Evolutionary conservation across 1,140 invertebrate genomes (phyloP).

Genomic region (Temnothorax nylanderi): DNA sequence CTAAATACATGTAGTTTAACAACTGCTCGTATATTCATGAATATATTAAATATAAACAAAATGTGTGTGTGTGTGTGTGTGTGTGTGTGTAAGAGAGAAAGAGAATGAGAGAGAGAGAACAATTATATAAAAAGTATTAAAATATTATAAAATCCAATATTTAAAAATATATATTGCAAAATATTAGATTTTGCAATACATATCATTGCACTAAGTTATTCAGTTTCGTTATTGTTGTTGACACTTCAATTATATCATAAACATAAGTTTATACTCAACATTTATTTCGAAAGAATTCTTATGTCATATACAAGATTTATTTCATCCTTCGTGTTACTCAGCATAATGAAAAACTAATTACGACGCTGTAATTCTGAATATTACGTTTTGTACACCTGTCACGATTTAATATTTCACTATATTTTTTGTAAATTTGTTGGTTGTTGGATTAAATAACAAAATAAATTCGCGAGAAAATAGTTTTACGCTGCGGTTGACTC

Average conservation of each 20-base stretch:
- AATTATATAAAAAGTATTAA: not conserved
- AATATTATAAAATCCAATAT: not conserved
- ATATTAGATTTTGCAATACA: not conserved
- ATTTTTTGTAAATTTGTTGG: conserved; percentile 1
- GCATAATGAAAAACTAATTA: conserved; percentile 37
- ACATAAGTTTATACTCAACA: too few relatives aligned
- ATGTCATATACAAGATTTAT: too few relatives aligned
- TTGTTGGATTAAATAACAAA: conserved; percentile 16
- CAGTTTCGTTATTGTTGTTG: not conserved
- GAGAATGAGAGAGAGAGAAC: not conserved
- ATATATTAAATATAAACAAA: not conserved
- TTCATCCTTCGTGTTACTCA: not conserved
- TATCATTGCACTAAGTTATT: not conserved
- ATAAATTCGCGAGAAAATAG: not conserved
- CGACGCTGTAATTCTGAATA: not conserved
- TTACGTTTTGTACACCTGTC: not conserved
- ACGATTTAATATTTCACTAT: not conserved
- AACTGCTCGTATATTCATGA: not conserved
- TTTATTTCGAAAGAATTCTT: not conserved
- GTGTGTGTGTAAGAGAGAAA: too few relatives aligned
- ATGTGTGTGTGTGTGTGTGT: too few relatives aligned
- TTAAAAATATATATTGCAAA: not conserved
- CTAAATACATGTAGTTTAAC: not conserved
- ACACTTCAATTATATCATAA: not conserved
- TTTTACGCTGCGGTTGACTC: not conserved